A percentile compares a stretch with the other conserved stretches of the same genome.
phyloP scores from a whole-genome alignment of 1,140 invertebrate genomes.

The Trichogramma pretiosum region DNA sequence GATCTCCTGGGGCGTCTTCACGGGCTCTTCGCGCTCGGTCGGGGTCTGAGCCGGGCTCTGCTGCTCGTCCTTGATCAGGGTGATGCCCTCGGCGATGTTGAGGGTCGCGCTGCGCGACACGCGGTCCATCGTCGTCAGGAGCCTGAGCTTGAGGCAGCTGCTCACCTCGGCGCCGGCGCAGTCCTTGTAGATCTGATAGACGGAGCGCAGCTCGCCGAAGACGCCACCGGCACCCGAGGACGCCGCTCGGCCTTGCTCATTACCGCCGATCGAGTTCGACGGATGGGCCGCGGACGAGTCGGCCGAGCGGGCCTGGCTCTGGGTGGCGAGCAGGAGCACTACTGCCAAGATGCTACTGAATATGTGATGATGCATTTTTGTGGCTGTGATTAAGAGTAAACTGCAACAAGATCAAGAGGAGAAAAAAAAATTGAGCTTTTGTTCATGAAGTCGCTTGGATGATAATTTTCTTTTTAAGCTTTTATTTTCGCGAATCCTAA shows the following conservation, averaged over 20 bases:
- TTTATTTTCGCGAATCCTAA: too few relatives aligned
- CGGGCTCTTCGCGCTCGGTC: constrained; percentile 24
- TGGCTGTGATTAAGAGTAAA: neutral
- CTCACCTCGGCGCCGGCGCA: constrained; percentile 60
- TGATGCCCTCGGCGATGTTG: constrained; percentile 60
- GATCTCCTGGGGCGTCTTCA: constrained; percentile 51
- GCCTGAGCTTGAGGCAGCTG: constrained; percentile 67
- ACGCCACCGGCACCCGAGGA: constrained; percentile 34
- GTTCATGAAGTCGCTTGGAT: too few relatives aligned
- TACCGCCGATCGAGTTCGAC: constrained; percentile 39
- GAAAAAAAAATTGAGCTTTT: too few relatives aligned
- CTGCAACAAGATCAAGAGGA: too few relatives aligned
- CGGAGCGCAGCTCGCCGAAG: constrained; percentile 47
- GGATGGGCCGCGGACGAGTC: constrained; percentile 31
- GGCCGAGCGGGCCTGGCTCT: constrained; percentile 40
- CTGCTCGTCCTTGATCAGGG: constrained; percentile 55
- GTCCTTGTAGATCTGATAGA: constrained; percentile 63
- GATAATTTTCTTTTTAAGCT: too few relatives aligned
- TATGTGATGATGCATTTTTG: neutral
- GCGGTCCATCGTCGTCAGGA: constrained; percentile 62
- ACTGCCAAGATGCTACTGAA: too few relatives aligned
- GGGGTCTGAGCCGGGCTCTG: constrained; percentile 33
- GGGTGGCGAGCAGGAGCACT: constrained; percentile 33
- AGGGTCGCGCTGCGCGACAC: constrained; percentile 55
- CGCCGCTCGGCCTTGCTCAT: constrained; percentile 20